Conservation (phyloP, 2,888 invertebrate genomes). For the Amblyteles armatorius region DNA sequence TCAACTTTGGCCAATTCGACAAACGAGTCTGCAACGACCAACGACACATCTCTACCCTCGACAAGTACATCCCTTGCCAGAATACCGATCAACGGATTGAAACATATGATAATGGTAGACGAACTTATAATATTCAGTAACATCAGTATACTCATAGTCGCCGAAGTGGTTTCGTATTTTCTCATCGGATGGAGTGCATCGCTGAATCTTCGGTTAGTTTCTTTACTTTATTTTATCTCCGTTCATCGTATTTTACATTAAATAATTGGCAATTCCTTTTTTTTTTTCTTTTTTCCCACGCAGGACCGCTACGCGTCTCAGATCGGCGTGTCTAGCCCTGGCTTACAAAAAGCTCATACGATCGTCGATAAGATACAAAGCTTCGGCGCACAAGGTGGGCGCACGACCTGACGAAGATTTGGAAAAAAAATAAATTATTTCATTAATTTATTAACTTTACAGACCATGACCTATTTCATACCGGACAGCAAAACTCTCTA, state of each 20-base stretch:
- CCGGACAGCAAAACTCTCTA: constrained; percentile 86
- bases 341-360: constrained; percentile 80
- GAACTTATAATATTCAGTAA: constrained; percentile 73
- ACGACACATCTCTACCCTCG: constrained; percentile 17
- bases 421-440: constrained; percentile 62
- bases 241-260: neutral
- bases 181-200: constrained; percentile 75
- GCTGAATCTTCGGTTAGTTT: constrained; percentile 75
- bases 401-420: neutral
- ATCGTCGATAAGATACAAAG: constrained; percentile 75
- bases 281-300: constrained; percentile 37
- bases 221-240: neutral
- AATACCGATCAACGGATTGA: constrained; percentile 45
- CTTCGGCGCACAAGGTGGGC: constrained; percentile 75
- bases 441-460: constrained; percentile 84
- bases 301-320: constrained; percentile 80
- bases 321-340: constrained; percentile 80
- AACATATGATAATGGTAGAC: constrained; percentile 69
- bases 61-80: constrained; percentile 31
- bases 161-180: constrained; percentile 73
- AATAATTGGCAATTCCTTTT: constrained; percentile 13
- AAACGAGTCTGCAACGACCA: constrained; percentile 25
- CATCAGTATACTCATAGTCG: constrained; percentile 69
- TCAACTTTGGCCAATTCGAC: constrained; percentile 24
- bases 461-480: constrained; percentile 80